A percentile compares a stretch with the other conserved stretches of the same genome.
These are phyloP conservation scores for Sarcophaga rosellei DNA, from an alignment of 2,888 invertebrate genomes.

Conservation along the genomic window DNA sequence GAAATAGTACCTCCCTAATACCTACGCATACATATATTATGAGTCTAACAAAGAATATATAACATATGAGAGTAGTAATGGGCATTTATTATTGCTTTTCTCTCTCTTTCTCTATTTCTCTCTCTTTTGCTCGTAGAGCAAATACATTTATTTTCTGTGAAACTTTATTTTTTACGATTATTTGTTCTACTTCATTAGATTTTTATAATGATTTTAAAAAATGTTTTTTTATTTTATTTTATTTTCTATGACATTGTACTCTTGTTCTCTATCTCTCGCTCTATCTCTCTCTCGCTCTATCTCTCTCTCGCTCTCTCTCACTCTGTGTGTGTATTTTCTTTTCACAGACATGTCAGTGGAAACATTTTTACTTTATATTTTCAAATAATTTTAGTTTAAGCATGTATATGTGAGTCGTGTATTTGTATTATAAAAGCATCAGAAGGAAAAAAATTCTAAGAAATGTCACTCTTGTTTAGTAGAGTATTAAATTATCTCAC, in stretches of 20 bases:
- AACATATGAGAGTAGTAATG: no score
- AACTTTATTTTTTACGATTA: not conserved
- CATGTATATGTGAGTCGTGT: not conserved
- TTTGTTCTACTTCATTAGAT: constrained; percentile 26
- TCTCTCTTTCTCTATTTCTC: not conserved
- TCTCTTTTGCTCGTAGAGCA: not conserved
- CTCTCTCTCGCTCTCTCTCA: no score
- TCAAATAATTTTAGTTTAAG: not conserved
- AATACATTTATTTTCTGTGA: not conserved
- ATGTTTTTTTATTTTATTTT: not conserved
- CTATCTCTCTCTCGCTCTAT: not conserved
- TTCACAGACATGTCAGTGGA: not conserved
- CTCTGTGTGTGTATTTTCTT: not conserved
- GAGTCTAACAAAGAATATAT: no score
- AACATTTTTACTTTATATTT: not conserved
- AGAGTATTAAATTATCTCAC: constrained; percentile 23
- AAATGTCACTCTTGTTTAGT: constrained; percentile 10
- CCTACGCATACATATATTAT: no score
- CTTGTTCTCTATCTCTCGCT: no score
- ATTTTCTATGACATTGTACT: not conserved
- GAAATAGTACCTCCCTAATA: no score
- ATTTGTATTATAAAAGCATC: not conserved
- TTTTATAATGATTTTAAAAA: constrained; percentile 22
- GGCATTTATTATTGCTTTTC: not conserved
- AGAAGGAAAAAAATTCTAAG: not conserved